Evolutionary conservation across 2,797 vertebrate genomes (phyloP).

Genomic region (Ambastaia sidthimunki): DNA sequence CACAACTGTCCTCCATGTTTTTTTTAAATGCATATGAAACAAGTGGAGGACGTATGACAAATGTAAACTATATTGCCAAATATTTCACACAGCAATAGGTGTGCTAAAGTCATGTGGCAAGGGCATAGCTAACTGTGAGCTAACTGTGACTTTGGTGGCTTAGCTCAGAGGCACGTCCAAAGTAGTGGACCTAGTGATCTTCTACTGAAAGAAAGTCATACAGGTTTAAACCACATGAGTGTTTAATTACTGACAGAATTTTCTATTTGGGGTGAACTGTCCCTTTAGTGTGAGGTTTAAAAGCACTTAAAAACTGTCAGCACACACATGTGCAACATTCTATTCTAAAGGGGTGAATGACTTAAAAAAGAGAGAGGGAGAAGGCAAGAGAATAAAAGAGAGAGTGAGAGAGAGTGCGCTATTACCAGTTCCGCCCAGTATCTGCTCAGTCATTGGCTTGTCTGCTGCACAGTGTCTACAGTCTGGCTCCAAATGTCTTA

Average conservation of each 20-base stretch:
- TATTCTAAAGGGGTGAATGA: not conserved
- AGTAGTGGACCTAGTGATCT: not conserved
- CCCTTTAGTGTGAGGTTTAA: not conserved
- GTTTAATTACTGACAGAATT: not conserved
- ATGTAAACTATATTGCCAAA: no score
- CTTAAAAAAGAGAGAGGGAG: not conserved
- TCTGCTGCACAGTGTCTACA: constrained; percentile 68
- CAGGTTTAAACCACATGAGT: not conserved
- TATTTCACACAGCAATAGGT: not conserved
- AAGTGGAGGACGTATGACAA: no score
- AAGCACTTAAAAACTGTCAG: not conserved
- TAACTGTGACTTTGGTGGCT: no score
- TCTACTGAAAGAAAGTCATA: not conserved
- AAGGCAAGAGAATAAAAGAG: not conserved
- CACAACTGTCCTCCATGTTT: not conserved
- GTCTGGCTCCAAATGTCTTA: constrained; percentile 82
- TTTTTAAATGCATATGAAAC: no score
- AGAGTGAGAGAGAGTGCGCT: constrained; percentile 42
- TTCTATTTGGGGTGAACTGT: no score
- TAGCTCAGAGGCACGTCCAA: no score
- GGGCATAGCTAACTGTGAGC: not conserved
- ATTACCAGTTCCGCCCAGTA: constrained; percentile 67
- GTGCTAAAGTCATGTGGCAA: not conserved
- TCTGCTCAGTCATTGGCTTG: constrained; percentile 78
- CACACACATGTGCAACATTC: not conserved